phyloP scores from a whole-genome alignment of 2,888 invertebrate species.

The Orchesellides sinensis region DNA sequence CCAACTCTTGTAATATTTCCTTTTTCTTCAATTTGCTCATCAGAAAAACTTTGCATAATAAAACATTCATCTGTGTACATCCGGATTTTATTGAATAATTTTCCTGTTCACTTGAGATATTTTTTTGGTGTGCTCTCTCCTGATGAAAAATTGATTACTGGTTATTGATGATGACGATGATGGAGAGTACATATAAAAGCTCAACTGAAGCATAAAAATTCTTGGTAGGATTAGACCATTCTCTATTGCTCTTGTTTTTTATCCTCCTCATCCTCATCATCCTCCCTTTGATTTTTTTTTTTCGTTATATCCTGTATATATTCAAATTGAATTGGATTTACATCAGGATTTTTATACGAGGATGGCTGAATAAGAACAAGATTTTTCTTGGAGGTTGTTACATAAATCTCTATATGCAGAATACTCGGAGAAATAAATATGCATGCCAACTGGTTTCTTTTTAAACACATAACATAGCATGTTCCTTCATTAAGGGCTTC shows the following conservation, averaged over 20 bases:
- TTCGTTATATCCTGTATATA: not conserved
- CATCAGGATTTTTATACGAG: not conserved
- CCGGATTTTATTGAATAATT: not conserved
- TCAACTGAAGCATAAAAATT: not conserved
- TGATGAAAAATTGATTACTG: slow-evolving; percentile 52
- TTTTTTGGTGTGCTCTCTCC: not conserved
- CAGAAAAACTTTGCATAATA: not conserved
- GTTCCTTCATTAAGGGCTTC: slow-evolving; percentile 59
- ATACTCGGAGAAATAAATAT: not conserved
- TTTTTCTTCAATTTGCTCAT: not conserved
- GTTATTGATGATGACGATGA: slow-evolving; percentile 35
- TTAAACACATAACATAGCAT: no score
- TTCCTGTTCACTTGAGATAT: not conserved
- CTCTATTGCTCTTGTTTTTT: no score
- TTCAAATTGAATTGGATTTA: not conserved
- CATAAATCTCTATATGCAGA: no score
- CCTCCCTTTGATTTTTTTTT: not conserved
- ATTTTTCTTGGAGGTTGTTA: no score
- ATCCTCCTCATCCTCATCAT: no score
- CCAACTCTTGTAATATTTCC: not conserved
- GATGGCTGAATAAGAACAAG: slow-evolving; percentile 20
- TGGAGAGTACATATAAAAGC: not conserved
- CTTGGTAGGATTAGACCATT: not conserved
- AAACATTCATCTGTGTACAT: not conserved
- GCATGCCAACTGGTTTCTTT: slow-evolving; percentile 50